Conservation (phyloP, 2,113 vertebrate genomes). For the Connochaetes taurinus region DNA sequence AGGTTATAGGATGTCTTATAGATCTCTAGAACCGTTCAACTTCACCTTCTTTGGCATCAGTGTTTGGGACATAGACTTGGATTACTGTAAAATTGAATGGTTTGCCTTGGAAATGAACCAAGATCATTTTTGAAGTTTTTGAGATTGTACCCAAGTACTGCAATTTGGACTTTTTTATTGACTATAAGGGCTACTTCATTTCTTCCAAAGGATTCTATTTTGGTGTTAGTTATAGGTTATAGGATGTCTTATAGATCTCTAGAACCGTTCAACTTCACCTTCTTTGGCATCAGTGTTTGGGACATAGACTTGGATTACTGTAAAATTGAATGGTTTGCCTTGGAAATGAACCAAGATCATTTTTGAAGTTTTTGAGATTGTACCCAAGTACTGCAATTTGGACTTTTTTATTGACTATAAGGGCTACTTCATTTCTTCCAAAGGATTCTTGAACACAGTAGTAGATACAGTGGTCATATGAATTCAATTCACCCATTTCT, state of each 20-base stretch:
- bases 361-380: background rate
- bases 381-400: background rate
- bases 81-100: background rate
- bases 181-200: background rate
- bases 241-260: too few relatives aligned
- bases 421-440: background rate
- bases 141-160: background rate
- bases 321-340: background rate
- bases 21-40: background rate
- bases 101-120: background rate
- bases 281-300: background rate
- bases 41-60: background rate
- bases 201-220: background rate
- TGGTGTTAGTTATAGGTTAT: background rate
- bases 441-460: background rate
- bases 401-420: background rate
- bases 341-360: background rate
- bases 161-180: background rate
- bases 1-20: background rate
- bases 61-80: background rate
- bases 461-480: background rate
- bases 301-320: background rate
- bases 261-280: background rate
- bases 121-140: background rate
- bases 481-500: background rate